Base-by-base conservation (phyloP, 30 jellyfish, hydroid and myxozoan genomes). In the Clytia hemisphaerica region DNA sequence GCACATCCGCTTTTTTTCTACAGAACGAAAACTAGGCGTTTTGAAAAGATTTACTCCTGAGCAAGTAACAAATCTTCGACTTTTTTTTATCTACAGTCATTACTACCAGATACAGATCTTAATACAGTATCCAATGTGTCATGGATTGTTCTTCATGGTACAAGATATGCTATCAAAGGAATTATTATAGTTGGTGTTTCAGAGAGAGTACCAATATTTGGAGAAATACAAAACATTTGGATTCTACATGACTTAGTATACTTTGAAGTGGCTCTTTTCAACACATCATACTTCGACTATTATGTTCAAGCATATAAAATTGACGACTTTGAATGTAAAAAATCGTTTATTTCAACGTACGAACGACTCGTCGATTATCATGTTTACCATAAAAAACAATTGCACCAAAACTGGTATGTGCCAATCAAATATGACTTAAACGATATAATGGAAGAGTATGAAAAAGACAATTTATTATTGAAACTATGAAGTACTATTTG, bases 341-440 rank as follows among this genome's bases (percentile, higher is more conserved):
- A 53, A 25, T 53, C 49, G 16, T 38, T 28, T 47, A 35, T 67
- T 38, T 48, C 58, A 37, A 37, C 59, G 15, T 51, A 70, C 51
- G 82, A 70, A n/a, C 54, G 51, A 6, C 77, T 72, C 36, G 84
- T 72, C 33, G 84, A 72, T 48, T 72, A 42, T 42, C 55, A 72
- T 45, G 84, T 72, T 10, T 54, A 36, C 47, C 84, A 72, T 58
- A 54, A 72, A 24, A 35, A 58, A 18, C 38, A 40, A 0, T 32
- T 31, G 33, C 58, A 7, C 35, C 66, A 66, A 29, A 24, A 58
- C 32, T 53, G 37, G 28, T 72, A 9, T 58, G 49, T 72, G 22
- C 61, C 77, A 12, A 58, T 57, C 51, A 72, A 72, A 72, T 72
- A 72, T 45, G 77, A 72, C 67, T 32, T 72, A 22, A 64, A 18